Evolutionary conservation across 2,888 invertebrate genomes (phyloP), one percentile per base, ranked within the genome.

Genomic region (Lissocephala sabroskyi): DNA sequence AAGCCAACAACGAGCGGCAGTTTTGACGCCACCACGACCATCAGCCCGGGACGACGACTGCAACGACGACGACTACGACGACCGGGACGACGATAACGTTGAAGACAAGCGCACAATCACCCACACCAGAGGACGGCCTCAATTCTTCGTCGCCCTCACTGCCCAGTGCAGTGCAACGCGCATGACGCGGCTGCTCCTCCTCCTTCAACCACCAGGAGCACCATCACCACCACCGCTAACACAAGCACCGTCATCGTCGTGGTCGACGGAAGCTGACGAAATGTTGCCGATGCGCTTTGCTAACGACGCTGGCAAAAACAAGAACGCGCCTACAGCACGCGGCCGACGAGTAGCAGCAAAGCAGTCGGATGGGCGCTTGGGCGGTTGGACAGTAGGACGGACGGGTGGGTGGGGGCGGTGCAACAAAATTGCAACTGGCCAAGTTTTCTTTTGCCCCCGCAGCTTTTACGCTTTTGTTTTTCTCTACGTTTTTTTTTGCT

Each of bases 211-310:
- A n/a, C n/a, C n/a, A n/a, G n/a, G n/a, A n/a, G n/a, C n/a, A n/a
- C n/a, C n/a, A n/a, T n/a, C n/a, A n/a, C n/a, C n/a, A n/a, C n/a
- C n/a, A n/a, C n/a, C n/a, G n/a, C n/a, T n/a, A n/a, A n/a, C n/a
- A n/a, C n/a, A n/a, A n/a, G n/a, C n/a, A n/a, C n/a, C n/a, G n/a
- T n/a, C n/a, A 9, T 9, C 41, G 41, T 13, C 10, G 26, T 7
- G 13, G 14, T 29, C 16, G 45, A 66, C 80, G 80, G 80, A 79
- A 79, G 78, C 73, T 79, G 73, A 80, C 79, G 79, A 80, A 80
- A 77, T 79, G 79, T 65, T 71, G 75, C 79, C 80, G 80, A 79
- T 79, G 80, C 70, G 70, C 65, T 53, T 61, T 62, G 68, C 70
- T 76, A 71, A 71, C 71, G 76, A 76, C 73, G 70, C 68, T 62